Conservation (phyloP, 1,140 invertebrate genomes). For the Metaphire vulgaris region DNA sequence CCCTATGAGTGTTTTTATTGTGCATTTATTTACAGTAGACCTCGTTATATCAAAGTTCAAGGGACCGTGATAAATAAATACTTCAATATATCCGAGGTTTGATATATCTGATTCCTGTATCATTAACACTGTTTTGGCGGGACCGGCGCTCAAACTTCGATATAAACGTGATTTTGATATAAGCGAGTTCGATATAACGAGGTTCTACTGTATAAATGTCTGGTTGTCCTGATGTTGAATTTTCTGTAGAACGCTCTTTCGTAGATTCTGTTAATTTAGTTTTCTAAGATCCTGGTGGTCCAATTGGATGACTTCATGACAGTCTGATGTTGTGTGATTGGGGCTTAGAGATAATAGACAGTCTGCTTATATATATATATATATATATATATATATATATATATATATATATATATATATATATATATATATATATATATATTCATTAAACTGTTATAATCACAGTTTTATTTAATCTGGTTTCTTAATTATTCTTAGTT, state of each 20-base stretch:
- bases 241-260: not conserved
- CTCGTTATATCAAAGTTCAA: too few species aligned
- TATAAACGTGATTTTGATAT: too few species aligned
- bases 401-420: conserved; percentile 17
- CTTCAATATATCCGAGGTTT: too few species aligned
- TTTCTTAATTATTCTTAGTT: too few species aligned
- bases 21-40: not conserved
- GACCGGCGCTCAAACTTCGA: too few species aligned
- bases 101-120: too few species aligned
- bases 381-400: conserved; percentile 19
- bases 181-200: too few species aligned
- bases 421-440: conserved; percentile 20
- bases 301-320: not conserved
- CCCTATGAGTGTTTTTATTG: not conserved
- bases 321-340: not conserved
- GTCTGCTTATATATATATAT: conserved; percentile 5
- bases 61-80: too few species aligned
- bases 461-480: too few species aligned
- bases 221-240: not conserved
- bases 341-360: not conserved
- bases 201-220: too few species aligned
- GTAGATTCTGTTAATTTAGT: not conserved
- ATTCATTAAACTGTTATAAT: not conserved
- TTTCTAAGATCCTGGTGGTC: not conserved
- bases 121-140: too few species aligned